Evolutionary conservation across 1,140 invertebrate species (phyloP), one percentile per base, ranked within the genome.

Genomic region (Caenorhabditis latens): DNA sequence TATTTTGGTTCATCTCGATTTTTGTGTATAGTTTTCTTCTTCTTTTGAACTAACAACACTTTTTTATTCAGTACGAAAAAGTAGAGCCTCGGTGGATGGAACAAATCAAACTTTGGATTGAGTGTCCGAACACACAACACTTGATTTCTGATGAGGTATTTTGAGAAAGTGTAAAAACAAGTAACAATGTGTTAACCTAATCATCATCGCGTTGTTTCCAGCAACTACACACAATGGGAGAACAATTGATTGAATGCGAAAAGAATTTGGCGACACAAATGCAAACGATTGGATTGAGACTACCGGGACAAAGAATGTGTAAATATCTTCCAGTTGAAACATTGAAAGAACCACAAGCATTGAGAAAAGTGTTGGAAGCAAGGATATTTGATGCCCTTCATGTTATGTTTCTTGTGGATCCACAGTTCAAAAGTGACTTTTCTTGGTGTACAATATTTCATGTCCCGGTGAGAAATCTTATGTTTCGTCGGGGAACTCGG

Each of bases 31-130:
- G 57, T 40, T 75, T 0, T 8, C 4, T 6, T 43, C 21, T 21
- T 67, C n/a, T 67, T 48, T 48, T 46, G n/a, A 57, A 50, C 4
- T n/a, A 32, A 32, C n/a, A 67, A 8, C 5, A 53, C 9, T 43
- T 63, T 24, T 7, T 1, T 21, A 24, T 85, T 75, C 67, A 85
- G 84, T 85, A 85, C 53, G 84, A 85, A 58, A 85, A 58, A 79
- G 53, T 85, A 9, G 84, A 85, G 40, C 84, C 84, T 14, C 65
- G 84, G 4, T 85, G 84, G 84, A 75, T 85, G 84, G 84, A 85
- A 24, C 67, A 75, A 13, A 67, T 85, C n/a, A 65, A 67, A 32
- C 32, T 85, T 19, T 85, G 84, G 84, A 65, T 85, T 42, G 84
- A 85, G 21, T 71, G 67, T 48, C 84, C 84, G 32, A 67, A 85